Percentiles rank a stretch among this genome's conserved stretches.
These are phyloP conservation scores for Seriola rivoliana DNA, from an alignment of 2,113 vertebrate species.

Conservation along the genomic window DNA sequence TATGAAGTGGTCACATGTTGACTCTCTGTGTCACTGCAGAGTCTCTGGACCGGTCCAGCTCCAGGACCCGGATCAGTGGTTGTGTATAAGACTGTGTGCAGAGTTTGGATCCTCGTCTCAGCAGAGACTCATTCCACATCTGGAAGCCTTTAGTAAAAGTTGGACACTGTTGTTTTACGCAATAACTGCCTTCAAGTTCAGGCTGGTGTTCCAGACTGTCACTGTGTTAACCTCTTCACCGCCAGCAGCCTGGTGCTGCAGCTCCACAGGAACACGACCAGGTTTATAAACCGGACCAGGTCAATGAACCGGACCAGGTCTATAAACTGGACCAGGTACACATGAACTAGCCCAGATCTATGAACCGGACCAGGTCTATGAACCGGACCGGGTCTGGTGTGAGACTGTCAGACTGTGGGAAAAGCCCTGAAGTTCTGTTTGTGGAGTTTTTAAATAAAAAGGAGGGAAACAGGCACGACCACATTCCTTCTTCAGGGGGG, in stretches of 20 bases:
- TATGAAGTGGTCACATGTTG: too few relatives aligned
- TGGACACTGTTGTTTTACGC: constrained; percentile 64
- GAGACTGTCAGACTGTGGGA: neutral
- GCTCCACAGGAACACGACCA: too few relatives aligned
- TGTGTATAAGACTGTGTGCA: neutral
- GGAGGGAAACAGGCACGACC: constrained; percentile 30
- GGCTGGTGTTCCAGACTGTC: constrained; percentile 41
- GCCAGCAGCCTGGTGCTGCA: neutral
- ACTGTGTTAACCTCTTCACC: constrained; percentile 22
- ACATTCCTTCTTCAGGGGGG: constrained; percentile 35
- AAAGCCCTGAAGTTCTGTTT: neutral
- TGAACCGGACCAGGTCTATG: too few relatives aligned
- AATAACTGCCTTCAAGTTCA: constrained; percentile 58
- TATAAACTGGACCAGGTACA: too few relatives aligned
- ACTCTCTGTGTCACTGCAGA: too few relatives aligned
- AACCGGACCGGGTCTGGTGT: neutral
- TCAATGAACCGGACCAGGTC: neutral
- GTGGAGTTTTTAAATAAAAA: neutral
- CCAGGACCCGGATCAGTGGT: neutral
- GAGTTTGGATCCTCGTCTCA: neutral
- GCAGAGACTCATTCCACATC: constrained; percentile 66
- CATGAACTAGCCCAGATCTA: too few relatives aligned
- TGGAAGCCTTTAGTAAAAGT: constrained; percentile 75
- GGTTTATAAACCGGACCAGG: too few relatives aligned
- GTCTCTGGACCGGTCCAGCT: neutral